Evolutionary conservation across 2,113 vertebrate genomes (phyloP), one percentile per base, ranked within the genome.

Genomic region (Promerops cafer): DNA sequence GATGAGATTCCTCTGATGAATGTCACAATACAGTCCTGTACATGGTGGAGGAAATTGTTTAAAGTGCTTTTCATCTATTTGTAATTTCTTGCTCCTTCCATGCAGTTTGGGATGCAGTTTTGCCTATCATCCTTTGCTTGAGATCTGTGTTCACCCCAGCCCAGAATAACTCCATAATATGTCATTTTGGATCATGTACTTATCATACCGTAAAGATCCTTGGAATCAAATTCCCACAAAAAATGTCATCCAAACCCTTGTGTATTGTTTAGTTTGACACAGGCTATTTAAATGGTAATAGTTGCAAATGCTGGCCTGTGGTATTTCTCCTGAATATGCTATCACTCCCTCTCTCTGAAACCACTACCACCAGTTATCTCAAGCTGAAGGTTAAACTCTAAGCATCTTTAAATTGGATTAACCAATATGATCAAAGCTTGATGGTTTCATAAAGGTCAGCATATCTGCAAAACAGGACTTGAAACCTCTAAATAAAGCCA

Each of bases 241-340:
- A 92, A 93, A 91, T n/a, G 70, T 80, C 87, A 94, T 56, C 82
- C 75, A 80, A 80, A 80, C 82, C 82, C 79, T n/a, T 81, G 79
- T 74, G 75, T 39, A 94, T 83, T 94, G 70, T 95, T 93, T 80
- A 88, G 47, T 66, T 77, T 85, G 92, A 96, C 90, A 83, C 13
- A 93, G 63, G 85, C 63, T 95, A 96, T 96, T 96, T 95, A 97
- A 97, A 97, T 93, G 96, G 83, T 93, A 97, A 96, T 96, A 66
- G 85, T 16, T 94, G 64, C 87, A 92, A 96, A 90, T 63, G 50
- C 64, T 91, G 83, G 31, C 2, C 0, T 15, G 52, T 2, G 1
- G 68, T 47, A 42, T 86, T 86, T 83, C 76, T 52, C 54, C 71
- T 4, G 1, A 72, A 75, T 77, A n/a, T n/a, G 50, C 35, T 72